Evolutionary conservation across 92 coral and sea anemone genomes (phyloP).

Genomic region (Epizoanthus stellaris): DNA sequence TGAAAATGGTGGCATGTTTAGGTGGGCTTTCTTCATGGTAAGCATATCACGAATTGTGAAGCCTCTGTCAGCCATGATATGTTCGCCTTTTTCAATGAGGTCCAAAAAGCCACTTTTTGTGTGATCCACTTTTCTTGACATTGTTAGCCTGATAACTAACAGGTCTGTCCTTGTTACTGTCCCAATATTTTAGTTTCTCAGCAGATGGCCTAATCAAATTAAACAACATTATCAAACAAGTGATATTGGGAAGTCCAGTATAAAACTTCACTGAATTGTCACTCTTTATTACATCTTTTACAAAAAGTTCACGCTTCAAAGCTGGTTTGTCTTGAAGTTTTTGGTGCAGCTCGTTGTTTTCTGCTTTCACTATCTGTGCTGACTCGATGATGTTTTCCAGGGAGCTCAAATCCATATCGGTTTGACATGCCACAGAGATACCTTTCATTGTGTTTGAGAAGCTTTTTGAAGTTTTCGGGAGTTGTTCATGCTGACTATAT

Average conservation of each 20-base stretch:
- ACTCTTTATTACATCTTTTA: slow-evolving; percentile 30
- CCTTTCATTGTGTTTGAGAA: neutral
- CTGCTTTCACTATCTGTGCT: neutral
- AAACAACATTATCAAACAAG: slow-evolving; percentile 38
- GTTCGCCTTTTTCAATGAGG: slow-evolving; percentile 41
- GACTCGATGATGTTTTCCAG: neutral
- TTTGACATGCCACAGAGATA: neutral
- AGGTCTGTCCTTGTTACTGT: slow-evolving; percentile 27
- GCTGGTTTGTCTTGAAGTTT: neutral
- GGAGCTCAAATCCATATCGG: neutral
- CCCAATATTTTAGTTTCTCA: slow-evolving; percentile 57
- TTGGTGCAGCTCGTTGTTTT: neutral
- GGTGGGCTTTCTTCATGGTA: slow-evolving; percentile 37
- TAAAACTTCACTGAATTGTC: slow-evolving; percentile 47
- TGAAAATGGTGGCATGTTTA: slow-evolving; percentile 50
- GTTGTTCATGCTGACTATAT: too few relatives aligned
- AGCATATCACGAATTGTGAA: slow-evolving; percentile 45
- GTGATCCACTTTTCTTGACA: slow-evolving; percentile 50
- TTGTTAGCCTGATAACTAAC: slow-evolving; percentile 29
- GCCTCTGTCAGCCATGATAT: slow-evolving; percentile 52
- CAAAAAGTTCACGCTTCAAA: slow-evolving; percentile 17
- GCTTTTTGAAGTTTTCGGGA: neutral
- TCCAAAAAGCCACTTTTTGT: slow-evolving; percentile 50
- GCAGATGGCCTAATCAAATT: slow-evolving; percentile 45
- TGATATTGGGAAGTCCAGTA: slow-evolving; percentile 38